phyloP scores from a whole-genome alignment of 2,113 vertebrate genomes.

The Fukomys damarensis region DNA sequence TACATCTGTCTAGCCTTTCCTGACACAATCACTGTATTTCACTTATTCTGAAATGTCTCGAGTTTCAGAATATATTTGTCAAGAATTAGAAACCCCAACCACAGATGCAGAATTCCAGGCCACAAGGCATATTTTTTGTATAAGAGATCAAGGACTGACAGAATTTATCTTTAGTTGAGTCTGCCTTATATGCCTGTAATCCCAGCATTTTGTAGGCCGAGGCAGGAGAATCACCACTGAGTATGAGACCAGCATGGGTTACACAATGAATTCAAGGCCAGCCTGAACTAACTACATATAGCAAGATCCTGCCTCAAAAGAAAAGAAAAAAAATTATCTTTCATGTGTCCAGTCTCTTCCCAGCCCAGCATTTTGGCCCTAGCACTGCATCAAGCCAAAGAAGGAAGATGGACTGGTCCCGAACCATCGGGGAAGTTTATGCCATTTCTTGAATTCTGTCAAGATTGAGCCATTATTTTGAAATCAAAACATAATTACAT shows the following conservation, averaged over 20 bases:
- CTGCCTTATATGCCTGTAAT: no score
- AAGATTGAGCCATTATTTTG: slow-evolving; percentile 32
- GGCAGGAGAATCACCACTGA: not conserved
- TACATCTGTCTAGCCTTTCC: not conserved
- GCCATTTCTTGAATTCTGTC: slow-evolving; percentile 32
- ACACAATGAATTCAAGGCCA: not conserved
- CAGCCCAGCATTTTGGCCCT: not conserved
- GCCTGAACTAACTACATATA: not conserved
- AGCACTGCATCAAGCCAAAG: not conserved
- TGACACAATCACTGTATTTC: slow-evolving; percentile 9
- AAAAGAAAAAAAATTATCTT: not conserved
- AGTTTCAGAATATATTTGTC: not conserved
- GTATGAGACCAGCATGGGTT: not conserved
- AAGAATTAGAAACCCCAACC: slow-evolving; percentile 16
- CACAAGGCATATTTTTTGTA: not conserved
- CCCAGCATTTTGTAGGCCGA: not conserved
- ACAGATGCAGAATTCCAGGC: not conserved
- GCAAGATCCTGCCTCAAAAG: not conserved
- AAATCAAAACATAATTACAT: slow-evolving; percentile 56
- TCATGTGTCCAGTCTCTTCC: not conserved
- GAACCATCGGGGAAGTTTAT: not conserved
- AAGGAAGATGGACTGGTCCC: not conserved
- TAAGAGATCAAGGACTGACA: not conserved
- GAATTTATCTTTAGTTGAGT: not conserved
- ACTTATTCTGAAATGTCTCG: slow-evolving; percentile 30